Percentiles rank a stretch among this genome's conserved stretches.
phyloP scores from a whole-genome alignment of 2,888 invertebrate species.

The Dolichopus griseipennis region DNA sequence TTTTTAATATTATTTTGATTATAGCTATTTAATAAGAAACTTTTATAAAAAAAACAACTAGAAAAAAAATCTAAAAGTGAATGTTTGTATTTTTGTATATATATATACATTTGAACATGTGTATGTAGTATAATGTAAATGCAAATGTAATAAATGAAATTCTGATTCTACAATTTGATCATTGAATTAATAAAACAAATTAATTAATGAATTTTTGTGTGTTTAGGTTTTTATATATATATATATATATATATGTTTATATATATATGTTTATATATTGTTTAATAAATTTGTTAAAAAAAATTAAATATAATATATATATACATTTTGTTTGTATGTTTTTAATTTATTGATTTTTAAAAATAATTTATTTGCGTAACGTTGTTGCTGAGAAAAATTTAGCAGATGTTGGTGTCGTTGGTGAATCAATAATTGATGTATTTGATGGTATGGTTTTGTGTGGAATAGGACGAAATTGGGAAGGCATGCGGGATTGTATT shows the following conservation, averaged over 20 bases:
- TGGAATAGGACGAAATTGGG: constrained; percentile 45
- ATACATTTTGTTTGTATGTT: background rate
- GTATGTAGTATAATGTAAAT: too few species aligned
- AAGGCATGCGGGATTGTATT: constrained; percentile 36
- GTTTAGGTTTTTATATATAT: background rate
- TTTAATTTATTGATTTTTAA: background rate
- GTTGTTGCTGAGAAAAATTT: constrained; percentile 43
- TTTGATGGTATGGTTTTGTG: constrained; percentile 39
- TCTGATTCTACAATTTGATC: too few species aligned
- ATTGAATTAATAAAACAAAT: background rate
- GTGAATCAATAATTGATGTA: constrained; percentile 34
- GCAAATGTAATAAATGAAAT: too few species aligned
- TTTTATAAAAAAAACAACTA: too few species aligned
- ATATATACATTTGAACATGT: too few species aligned
- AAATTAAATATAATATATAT: background rate
- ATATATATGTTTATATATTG: background rate
- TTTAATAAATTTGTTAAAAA: background rate
- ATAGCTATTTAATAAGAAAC: too few species aligned
- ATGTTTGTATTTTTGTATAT: too few species aligned
- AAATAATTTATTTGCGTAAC: constrained; percentile 37
- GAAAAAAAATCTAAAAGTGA: too few species aligned
- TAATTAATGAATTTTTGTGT: background rate
- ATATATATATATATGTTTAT: background rate
- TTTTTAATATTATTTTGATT: too few species aligned
- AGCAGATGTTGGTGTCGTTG: constrained; percentile 40